These are phyloP conservation scores for Oreochromis mossambicus DNA, from an alignment of 2,797 vertebrate species.

Conservation along the genomic window DNA sequence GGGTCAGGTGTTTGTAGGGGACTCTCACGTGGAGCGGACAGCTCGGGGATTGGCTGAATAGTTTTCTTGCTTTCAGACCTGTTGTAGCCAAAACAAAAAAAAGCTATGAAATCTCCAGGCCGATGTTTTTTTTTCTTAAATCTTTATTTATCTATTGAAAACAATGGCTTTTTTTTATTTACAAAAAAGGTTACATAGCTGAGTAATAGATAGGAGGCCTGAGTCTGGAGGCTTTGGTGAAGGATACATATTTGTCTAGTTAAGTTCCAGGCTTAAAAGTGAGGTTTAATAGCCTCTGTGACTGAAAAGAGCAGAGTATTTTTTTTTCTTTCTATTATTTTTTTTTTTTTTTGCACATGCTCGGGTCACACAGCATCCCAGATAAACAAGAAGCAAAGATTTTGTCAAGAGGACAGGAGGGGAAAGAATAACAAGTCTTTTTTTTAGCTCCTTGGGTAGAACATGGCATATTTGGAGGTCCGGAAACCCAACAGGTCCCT, in stretches of 20 bases:
- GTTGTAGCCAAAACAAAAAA: background rate
- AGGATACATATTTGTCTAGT: constrained; percentile 61
- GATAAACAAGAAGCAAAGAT: constrained; percentile 41
- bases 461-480: constrained; percentile 99
- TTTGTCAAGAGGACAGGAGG: background rate
- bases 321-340: background rate
- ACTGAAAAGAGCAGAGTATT: constrained; percentile 37
- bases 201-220: constrained; percentile 58
- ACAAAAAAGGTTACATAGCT: constrained; percentile 69
- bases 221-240: constrained; percentile 63
- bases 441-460: constrained; percentile 92
- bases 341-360: constrained; percentile 61
- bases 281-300: constrained; percentile 18
- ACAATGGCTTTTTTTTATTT: constrained; percentile 70
- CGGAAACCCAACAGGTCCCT: constrained; percentile 96
- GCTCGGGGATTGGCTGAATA: background rate
- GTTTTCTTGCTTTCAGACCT: background rate
- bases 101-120: background rate
- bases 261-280: constrained; percentile 59
- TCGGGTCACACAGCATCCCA: constrained; percentile 45
- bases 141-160: constrained; percentile 73
- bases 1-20: constrained; percentile 37
- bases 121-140: constrained; percentile 26
- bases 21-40: constrained; percentile 18
- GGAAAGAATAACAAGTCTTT: constrained; percentile 17